Evolutionary conservation across 2,888 invertebrate genomes (phyloP), one percentile per base, ranked within the genome.

Genomic region (Scaptodrosophila latifasciaeformis): DNA sequence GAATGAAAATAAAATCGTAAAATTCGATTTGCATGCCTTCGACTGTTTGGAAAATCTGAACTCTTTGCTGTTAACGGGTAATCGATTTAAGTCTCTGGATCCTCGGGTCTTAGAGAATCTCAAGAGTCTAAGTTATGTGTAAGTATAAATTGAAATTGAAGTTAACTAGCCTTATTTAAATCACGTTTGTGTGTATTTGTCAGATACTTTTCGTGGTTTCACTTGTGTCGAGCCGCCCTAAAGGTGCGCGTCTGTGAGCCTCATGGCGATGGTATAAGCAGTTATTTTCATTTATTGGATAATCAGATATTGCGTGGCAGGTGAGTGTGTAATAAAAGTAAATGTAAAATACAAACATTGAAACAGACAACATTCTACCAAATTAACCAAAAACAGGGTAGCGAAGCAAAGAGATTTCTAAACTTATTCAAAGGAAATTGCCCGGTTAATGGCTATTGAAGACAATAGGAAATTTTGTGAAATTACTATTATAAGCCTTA

Each of bases 201-300:
- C 78, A 90, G 90, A 60, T 89, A 90, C 69, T 90, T 90, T 75
- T 88, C 89, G 51, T 87, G 88, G 64, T 90, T 90, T 75, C 88
- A 88, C 68, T 85, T 89, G 82, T 90, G 90, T 62, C 87, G 87
- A 21, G 87, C 88, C 34, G 89, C 89, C 2, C 79, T 87, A 9
- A 88, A 88, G 69, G 90, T 90, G 5, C 82, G 89, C 24, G 88
- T 89, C 9, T 90, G 90, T 65, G 87, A 88, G 62, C 90, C 90
- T 1, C 88, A 87, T 70, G 88, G 89, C 18, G 90, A 90, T 74
- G 90, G 90, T 15, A 90, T 90, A 62, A 90, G 90, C 55, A 89
- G 89, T 67, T 87, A 88, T 21, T 86, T 88, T 57, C 89, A 90
- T 78, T 84, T 90, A 46, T 81, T 90, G 70, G 90, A 90, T 70